Base-by-base conservation (phyloP, 2,888 invertebrate genomes). In the Synergus japonicus region DNA sequence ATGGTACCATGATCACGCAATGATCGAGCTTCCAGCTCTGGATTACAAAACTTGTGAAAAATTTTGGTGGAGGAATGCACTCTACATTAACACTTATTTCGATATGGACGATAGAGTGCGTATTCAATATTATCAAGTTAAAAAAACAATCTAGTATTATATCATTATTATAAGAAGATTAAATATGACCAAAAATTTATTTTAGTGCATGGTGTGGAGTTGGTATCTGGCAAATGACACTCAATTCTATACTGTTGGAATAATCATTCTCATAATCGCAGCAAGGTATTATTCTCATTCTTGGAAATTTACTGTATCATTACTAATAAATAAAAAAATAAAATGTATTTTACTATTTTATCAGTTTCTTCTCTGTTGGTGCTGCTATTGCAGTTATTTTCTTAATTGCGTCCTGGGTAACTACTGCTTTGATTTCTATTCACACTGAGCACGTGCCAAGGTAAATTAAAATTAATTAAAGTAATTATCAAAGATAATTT, bases 61-160 rank as follows among this genome's bases (percentile, higher is more conserved):
- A 83, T 96, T 94, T 90, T 97, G 97, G 97, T 97, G 97, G 97
- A 93, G 97, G 81, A 97, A 97, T 88, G 93, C 96, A n/a, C 93
- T 97, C 18, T 97, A 96, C 90, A 95, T 97, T 88, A 97, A 97
- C 91, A 97, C 96, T 88, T 94, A 96, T 89, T 97, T 94, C 90
- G 95, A 96, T 0, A 95, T 95, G 89, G 93, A 93, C 41, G 96
- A 96, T 89, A 96, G 91, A 87, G 92, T 92, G 83, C 88, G 88
- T 88, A 82, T 29, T 78, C 76, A n/a, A 81, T 44, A 76, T 81
- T 1, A 13, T 76, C 29, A 29, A 29, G 29, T 29, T 29, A 29
- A 29, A 29, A 29, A 29, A 29, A 29, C 0, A 29, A 29, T 29
- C 29, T 29, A 66, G 54, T 29, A 29, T n/a, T 54, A 8, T 8